Conservation (phyloP, 2,888 invertebrate species). For the Luffia ferchaultella region DNA sequence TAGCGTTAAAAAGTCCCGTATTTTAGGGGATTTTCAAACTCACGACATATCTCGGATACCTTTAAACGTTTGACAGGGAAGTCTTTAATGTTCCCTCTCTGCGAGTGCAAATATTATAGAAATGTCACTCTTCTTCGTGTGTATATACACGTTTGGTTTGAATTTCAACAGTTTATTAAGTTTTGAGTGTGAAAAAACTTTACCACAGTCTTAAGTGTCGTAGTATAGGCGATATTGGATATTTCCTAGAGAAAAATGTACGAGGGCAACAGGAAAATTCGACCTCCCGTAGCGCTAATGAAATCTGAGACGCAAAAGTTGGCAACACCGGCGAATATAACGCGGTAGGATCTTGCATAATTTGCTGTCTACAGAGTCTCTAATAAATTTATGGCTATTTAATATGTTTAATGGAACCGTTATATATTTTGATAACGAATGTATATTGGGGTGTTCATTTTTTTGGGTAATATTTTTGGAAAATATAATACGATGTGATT, state of each 20-base stretch:
- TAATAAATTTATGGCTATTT: background rate
- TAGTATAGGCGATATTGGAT: background rate
- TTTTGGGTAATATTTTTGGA: too few species aligned
- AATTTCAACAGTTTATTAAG: too few species aligned
- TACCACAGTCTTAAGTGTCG: background rate
- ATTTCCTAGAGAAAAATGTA: background rate
- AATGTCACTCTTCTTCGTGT: too few species aligned
- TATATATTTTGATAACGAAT: background rate
- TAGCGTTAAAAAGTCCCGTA: conserved; percentile 11
- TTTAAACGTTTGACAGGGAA: background rate
- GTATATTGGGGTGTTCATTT: too few species aligned
- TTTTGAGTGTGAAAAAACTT: too few species aligned
- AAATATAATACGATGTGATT: too few species aligned
- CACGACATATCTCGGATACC: background rate
- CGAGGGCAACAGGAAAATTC: background rate
- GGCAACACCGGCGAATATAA: background rate
- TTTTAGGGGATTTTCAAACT: conserved; percentile 1
- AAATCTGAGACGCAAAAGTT: background rate
- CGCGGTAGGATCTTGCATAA: background rate
- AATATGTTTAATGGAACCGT: background rate
- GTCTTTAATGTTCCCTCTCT: background rate
- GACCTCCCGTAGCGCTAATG: background rate
- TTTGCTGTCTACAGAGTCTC: background rate
- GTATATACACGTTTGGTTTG: too few species aligned
- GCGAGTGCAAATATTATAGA: too few species aligned